Conservation (phyloP, 1,140 invertebrate genomes). For the Lutraria rhynchaena region DNA sequence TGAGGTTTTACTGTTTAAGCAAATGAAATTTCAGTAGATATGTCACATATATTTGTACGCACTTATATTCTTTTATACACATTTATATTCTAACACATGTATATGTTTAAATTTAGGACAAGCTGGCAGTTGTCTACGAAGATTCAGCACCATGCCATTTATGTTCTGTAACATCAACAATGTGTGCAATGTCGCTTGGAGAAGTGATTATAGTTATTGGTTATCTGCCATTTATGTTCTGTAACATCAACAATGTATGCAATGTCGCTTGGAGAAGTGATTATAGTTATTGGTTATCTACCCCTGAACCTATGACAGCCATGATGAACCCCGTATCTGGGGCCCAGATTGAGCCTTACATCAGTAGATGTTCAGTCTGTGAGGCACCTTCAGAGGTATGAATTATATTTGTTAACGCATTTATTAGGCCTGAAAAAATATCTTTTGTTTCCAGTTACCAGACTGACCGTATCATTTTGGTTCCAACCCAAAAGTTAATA, state of each 20-base stretch:
- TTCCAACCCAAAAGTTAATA: no score
- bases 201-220: constrained; percentile 82
- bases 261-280: constrained; percentile 80
- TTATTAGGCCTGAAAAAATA: no score
- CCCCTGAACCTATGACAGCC: constrained; percentile 79
- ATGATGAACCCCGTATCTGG: constrained; percentile 79
- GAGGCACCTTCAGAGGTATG: constrained; percentile 93
- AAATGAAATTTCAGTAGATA: no score
- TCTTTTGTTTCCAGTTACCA: no score
- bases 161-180: constrained; percentile 83
- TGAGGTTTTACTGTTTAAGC: no score
- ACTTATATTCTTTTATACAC: no score
- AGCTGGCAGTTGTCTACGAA: constrained; percentile 80
- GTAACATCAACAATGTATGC: constrained; percentile 82
- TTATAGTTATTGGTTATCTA: constrained; percentile 82
- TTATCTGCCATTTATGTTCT: constrained; percentile 83
- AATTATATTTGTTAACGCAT: no score
- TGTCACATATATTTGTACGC: no score
- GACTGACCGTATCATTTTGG: no score
- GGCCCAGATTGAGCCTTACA: constrained; percentile 72
- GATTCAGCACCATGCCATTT: constrained; percentile 82
- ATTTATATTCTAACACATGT: no score
- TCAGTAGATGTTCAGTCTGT: constrained; percentile 92
- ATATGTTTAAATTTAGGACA: constrained; percentile 72
- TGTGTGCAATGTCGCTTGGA: constrained; percentile 80